phyloP scores from a whole-genome alignment of 2,113 vertebrate species.

The Orientallactaga bullata region DNA sequence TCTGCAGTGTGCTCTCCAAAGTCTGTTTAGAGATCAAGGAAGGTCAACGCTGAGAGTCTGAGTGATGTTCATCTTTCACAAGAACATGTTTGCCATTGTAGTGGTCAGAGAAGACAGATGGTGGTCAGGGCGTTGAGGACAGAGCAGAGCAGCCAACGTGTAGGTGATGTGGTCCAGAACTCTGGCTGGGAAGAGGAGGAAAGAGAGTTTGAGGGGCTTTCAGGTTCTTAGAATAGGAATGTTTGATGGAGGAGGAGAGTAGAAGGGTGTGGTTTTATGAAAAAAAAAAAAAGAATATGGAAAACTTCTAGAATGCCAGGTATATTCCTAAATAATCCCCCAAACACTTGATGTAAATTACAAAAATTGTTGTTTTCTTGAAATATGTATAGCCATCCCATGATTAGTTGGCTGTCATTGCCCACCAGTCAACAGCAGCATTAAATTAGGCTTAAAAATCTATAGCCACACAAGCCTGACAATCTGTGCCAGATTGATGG shows the following conservation, averaged over 20 bases:
- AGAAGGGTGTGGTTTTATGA: neutral
- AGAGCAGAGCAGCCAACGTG: neutral
- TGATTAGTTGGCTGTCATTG: neutral
- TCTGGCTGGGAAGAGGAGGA: neutral
- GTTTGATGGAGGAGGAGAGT: neutral
- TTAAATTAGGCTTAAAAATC: slow-evolving; percentile 2
- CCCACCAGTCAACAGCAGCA: neutral
- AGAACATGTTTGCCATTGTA: neutral
- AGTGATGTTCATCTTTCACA: neutral
- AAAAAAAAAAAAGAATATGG: neutral
- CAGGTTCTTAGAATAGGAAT: neutral
- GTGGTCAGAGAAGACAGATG: neutral
- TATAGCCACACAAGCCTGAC: no score
- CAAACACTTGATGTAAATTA: slow-evolving; percentile 12
- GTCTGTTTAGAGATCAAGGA: neutral
- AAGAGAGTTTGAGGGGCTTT: neutral
- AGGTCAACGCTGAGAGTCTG: neutral
- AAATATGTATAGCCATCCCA: neutral
- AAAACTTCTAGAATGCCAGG: neutral
- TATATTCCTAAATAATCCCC: neutral
- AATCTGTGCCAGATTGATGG: no score
- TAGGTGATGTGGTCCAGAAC: neutral
- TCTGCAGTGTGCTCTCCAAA: neutral
- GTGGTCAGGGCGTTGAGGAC: neutral
- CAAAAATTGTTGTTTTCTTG: slow-evolving; percentile 17